Conservation (phyloP, 2,888 invertebrate species). For the Monoplex corrugatus region DNA sequence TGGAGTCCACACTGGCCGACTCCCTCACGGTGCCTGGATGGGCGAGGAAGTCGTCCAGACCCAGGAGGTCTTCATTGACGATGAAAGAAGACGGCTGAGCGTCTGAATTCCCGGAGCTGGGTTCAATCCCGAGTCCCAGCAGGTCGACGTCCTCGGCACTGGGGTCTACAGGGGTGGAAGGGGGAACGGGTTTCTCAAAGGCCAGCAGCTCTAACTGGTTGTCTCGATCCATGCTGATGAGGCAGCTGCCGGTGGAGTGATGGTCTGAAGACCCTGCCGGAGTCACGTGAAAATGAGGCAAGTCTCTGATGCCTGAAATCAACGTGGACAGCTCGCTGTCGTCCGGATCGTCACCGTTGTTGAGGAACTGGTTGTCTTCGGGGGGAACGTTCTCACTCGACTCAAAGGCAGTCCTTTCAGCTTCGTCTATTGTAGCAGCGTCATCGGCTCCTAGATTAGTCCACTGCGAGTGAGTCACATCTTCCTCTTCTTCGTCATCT, state of each 20-base stretch:
- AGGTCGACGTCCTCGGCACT: constrained; percentile 61
- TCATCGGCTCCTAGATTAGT: constrained; percentile 56
- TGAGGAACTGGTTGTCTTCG: constrained; percentile 37
- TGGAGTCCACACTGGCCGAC: constrained; percentile 50
- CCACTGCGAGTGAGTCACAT: constrained; percentile 48
- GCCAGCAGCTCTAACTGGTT: constrained; percentile 58
- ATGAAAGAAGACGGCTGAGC: constrained; percentile 53
- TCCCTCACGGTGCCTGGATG: constrained; percentile 52
- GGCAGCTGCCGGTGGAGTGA: constrained; percentile 68
- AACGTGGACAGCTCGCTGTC: constrained; percentile 54
- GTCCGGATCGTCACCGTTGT: constrained; percentile 52
- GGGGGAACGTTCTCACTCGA: constrained; percentile 39
- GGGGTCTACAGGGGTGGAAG: constrained; percentile 47
- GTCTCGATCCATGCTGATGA: constrained; percentile 73
- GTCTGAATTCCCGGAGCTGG: constrained; percentile 47
- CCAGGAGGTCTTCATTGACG: constrained; percentile 72
- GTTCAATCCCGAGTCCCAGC: constrained; percentile 60
- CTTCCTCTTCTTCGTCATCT: constrained; percentile 44
- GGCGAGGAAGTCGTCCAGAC: constrained; percentile 67
- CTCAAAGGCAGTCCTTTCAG: background rate
- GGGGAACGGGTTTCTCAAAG: constrained; percentile 52
- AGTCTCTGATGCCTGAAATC: constrained; percentile 53
- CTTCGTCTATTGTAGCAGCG: constrained; percentile 46
- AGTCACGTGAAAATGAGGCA: constrained; percentile 61
- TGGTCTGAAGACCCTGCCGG: constrained; percentile 64